phyloP scores from a whole-genome alignment of 1,140 invertebrate genomes.

The Diachasma alloeum region DNA sequence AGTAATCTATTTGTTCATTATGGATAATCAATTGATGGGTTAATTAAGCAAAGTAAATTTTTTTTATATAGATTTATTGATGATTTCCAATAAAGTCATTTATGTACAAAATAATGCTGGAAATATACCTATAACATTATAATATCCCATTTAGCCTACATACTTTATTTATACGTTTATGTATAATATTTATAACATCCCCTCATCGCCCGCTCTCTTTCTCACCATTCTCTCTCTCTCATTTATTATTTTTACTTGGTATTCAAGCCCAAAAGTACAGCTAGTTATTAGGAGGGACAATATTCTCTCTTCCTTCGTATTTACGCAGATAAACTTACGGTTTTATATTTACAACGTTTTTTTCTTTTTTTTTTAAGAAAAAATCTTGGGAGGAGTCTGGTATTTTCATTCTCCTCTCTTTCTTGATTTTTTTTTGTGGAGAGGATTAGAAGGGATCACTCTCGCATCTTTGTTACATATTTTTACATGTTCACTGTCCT shows the following conservation, averaged over 20 bases:
- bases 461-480: background rate
- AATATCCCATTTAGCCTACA: constrained; percentile 29
- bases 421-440: background rate
- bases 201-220: constrained; percentile 1
- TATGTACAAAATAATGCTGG: constrained; percentile 61
- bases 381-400: background rate
- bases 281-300: constrained; percentile 2
- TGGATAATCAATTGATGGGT: no score
- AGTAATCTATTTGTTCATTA: no score
- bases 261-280: constrained; percentile 13
- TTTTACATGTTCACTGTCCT: background rate
- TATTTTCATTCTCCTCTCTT: background rate
- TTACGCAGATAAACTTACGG: background rate
- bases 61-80: constrained; percentile 54
- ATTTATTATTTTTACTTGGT: background rate
- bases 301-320: background rate
- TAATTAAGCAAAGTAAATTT: background rate
- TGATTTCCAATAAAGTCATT: constrained; percentile 58
- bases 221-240: background rate
- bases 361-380: no score
- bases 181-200: background rate
- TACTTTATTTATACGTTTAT: constrained; percentile 15
- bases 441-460: background rate
- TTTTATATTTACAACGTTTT: constrained; percentile 4
- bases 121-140: constrained; percentile 54